phyloP scores from a whole-genome alignment of 1,140 invertebrate genomes.

The Procambarus clarkii region DNA sequence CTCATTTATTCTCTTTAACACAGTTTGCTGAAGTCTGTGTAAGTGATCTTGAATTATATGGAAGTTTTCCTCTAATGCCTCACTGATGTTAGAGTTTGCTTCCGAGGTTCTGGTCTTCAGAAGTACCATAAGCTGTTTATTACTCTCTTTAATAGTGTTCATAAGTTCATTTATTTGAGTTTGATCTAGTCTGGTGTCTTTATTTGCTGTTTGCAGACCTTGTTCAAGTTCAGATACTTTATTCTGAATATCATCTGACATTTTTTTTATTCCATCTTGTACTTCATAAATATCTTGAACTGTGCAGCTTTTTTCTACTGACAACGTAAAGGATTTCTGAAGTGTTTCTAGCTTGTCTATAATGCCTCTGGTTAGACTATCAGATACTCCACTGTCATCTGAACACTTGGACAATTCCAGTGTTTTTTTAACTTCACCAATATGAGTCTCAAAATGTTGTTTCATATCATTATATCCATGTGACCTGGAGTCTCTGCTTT shows the following conservation, averaged over 20 bases:
- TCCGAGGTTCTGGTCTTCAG: constrained; percentile 36
- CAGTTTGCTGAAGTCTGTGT: constrained; percentile 40
- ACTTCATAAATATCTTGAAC: constrained; percentile 33
- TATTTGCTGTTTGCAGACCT: background rate
- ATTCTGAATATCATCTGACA: constrained; percentile 24
- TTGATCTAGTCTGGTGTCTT: background rate
- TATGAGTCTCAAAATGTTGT: constrained; percentile 6
- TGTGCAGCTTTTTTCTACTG: constrained; percentile 17
- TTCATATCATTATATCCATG: constrained; percentile 23
- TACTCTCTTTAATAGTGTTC: constrained; percentile 39
- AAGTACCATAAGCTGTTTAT: constrained; percentile 20
- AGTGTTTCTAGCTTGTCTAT: constrained; percentile 35
- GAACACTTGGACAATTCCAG: background rate
- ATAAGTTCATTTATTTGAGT: constrained; percentile 20
- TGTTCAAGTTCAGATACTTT: constrained; percentile 34
- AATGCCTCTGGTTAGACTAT: constrained; percentile 21
- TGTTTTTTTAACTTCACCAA: constrained; percentile 21
- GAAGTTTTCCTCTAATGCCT: constrained; percentile 60
- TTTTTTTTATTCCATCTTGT: constrained; percentile 18
- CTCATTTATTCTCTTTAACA: constrained; percentile 53
- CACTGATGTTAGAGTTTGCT: constrained; percentile 38
- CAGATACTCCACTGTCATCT: constrained; percentile 47
- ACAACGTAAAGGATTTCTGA: constrained; percentile 25
- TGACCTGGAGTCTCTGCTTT: constrained; percentile 7
- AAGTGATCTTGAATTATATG: constrained; percentile 52